Conservation (phyloP, 2,888 invertebrate genomes). For the Hirtodrosophila cameraria region DNA sequence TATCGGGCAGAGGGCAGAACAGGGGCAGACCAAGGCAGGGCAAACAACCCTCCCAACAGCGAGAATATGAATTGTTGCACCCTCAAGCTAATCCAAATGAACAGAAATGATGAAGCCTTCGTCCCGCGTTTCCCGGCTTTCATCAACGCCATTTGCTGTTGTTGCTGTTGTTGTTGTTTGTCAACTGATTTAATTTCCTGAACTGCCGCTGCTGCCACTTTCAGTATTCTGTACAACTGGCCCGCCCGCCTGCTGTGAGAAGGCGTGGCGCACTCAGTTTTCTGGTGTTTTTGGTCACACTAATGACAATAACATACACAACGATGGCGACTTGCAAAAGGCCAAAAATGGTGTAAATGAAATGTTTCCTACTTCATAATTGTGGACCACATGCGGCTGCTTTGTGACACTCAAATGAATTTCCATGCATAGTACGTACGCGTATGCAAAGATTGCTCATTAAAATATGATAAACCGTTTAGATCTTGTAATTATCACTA, state of each 20-base stretch:
- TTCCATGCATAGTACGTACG: slow-evolving; percentile 19
- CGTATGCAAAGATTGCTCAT: slow-evolving; percentile 58
- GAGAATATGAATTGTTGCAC: slow-evolving; percentile 39
- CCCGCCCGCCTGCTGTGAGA: slow-evolving; percentile 64
- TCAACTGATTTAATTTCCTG: slow-evolving; percentile 80
- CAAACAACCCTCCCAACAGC: slow-evolving; percentile 56
- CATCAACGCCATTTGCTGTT: slow-evolving; percentile 62
- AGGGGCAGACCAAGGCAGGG: slow-evolving; percentile 9
- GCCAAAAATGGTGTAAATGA: slow-evolving; percentile 60
- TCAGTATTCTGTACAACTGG: slow-evolving; percentile 13
- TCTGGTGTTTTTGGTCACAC: slow-evolving; percentile 58
- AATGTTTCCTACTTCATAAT: slow-evolving; percentile 51
- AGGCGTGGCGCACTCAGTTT: slow-evolving; percentile 62
- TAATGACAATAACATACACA: slow-evolving; percentile 53
- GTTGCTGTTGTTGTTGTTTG: slow-evolving; percentile 60
- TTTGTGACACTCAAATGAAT: slow-evolving; percentile 59
- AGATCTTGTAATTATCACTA: slow-evolving; percentile 46
- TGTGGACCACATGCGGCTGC: slow-evolving; percentile 67
- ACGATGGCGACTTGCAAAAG: slow-evolving; percentile 65
- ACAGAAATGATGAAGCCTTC: slow-evolving; percentile 28
- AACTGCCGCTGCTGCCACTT: slow-evolving; percentile 47
- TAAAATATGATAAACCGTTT: slow-evolving; percentile 56
- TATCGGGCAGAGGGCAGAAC: slow-evolving; percentile 14
- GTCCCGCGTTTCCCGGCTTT: slow-evolving; percentile 39
- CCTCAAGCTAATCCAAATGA: slow-evolving; percentile 73